These are phyloP conservation scores for Lathamus discolor DNA, from an alignment of 2,113 vertebrate species.

Conservation along the genomic window DNA sequence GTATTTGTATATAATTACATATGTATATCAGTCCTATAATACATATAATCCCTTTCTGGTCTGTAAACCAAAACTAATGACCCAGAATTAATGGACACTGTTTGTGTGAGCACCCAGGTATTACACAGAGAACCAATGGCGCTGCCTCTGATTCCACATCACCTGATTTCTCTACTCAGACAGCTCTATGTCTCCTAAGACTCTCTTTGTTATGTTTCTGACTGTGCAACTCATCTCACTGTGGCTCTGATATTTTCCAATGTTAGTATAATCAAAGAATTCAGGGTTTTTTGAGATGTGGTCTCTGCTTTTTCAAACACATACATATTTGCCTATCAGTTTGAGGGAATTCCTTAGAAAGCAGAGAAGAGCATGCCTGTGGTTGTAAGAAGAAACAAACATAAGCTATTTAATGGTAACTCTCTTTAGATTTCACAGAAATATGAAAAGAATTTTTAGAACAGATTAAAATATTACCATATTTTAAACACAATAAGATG, in stretches of 20 bases:
- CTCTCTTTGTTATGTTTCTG: neutral
- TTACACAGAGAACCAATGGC: accelerated
- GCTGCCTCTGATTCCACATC: neutral
- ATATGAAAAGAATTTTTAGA: neutral
- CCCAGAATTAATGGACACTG: neutral
- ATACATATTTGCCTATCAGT: neutral
- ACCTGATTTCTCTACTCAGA: neutral
- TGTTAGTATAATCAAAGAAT: neutral
- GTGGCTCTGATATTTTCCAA: neutral
- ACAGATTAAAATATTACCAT: neutral
- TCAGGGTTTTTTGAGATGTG: neutral
- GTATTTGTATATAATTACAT: no score
- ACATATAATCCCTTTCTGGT: neutral
- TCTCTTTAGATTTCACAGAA: neutral
- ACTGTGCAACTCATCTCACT: neutral
- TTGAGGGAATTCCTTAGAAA: neutral
- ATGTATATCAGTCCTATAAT: neutral
- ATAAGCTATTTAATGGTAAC: neutral
- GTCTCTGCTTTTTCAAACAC: neutral
- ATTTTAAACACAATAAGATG: neutral
- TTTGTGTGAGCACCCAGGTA: no score
- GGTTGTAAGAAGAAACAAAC: neutral
- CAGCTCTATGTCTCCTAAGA: neutral
- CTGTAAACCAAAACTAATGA: accelerated
- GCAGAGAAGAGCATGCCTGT: neutral